Evolutionary conservation across 2,888 invertebrate genomes (phyloP), one percentile per base, ranked within the genome.

Genomic region (Asteroscopus sphinx): DNA sequence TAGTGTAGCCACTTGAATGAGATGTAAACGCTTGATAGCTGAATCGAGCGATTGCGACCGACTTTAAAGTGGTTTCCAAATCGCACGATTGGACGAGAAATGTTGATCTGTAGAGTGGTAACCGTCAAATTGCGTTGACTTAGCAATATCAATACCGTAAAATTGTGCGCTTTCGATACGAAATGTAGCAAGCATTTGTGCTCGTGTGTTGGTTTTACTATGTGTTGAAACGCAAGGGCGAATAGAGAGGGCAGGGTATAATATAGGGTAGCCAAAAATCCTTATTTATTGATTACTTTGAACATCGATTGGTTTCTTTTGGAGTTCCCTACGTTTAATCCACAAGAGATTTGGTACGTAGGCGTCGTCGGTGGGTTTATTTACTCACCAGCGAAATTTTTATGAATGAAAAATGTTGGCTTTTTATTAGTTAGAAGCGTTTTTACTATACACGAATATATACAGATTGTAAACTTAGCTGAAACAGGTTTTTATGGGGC

Each of bases 201-300:
- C 36, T 30, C n/a, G n/a, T n/a, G n/a, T n/a, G n/a, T 35, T 17
- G 21, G 32, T 15, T 61, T 40, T 36, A 51, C 39, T 36, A 28
- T 44, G 68, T 68, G 62, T 47, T 32, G 35, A 68, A 62, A 67
- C 6, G 40, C 30, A 45, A 68, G 64, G 67, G 67, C 48, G 41
- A 47, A 5, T 35, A 15, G 37, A 44, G 35, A 67, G 69, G 68
- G 40, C 33, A 47, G 21, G 5, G 8, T 28, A 32, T 45, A 40
- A 32, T 45, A 40, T 53, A 33, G 64, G 64, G 64, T 51, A 41
- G 47, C 11, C 13, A 21, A n/a, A 51, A 62, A 47, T 47, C 37
- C 26, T 26, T 47, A 42, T 46, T 39, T 42, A 39, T 59, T 67
- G 48, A 60, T 39, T 42, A 37, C 44, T 54, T 40, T 12, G 12